Evolutionary conservation across 2,113 vertebrate species (phyloP).

Genomic region (Acrocephalus kingi): DNA sequence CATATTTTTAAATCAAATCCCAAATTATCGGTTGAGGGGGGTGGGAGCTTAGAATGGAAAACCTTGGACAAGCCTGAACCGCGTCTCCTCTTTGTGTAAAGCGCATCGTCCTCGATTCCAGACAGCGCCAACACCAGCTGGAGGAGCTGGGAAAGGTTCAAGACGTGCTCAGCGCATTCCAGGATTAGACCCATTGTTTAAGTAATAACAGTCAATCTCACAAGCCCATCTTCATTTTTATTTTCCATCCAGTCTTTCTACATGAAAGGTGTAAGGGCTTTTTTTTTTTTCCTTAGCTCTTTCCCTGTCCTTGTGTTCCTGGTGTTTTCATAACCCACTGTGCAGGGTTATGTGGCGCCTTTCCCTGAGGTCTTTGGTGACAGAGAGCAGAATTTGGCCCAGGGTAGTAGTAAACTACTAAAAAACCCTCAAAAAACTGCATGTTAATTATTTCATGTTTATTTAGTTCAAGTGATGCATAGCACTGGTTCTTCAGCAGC

Average conservation of each 20-base stretch:
- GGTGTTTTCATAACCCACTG: neutral
- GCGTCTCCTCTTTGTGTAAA: neutral
- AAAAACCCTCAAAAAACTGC: fast-evolving
- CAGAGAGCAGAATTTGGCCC: neutral
- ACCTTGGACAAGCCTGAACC: neutral
- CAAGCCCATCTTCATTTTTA: neutral
- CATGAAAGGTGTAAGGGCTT: neutral
- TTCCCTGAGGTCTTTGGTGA: neutral
- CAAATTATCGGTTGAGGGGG: neutral
- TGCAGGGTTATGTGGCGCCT: neutral
- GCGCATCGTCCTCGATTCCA: fast-evolving
- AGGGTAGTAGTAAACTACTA: neutral
- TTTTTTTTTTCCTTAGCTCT: neutral
- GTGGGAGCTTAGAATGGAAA: neutral
- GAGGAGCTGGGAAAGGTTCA: neutral
- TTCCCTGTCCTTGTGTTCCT: neutral
- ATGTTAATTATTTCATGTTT: neutral
- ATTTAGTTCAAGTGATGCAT: neutral
- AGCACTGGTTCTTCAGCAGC: neutral
- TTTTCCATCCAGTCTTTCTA: neutral
- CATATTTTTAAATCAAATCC: neutral
- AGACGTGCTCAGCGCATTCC: neutral
- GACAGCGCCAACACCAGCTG: neutral
- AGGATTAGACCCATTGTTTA: conserved; percentile 38
- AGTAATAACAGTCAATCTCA: conserved; percentile 26